Conservation (phyloP, 1,140 invertebrate species). For the Gryllus bimaculatus region DNA sequence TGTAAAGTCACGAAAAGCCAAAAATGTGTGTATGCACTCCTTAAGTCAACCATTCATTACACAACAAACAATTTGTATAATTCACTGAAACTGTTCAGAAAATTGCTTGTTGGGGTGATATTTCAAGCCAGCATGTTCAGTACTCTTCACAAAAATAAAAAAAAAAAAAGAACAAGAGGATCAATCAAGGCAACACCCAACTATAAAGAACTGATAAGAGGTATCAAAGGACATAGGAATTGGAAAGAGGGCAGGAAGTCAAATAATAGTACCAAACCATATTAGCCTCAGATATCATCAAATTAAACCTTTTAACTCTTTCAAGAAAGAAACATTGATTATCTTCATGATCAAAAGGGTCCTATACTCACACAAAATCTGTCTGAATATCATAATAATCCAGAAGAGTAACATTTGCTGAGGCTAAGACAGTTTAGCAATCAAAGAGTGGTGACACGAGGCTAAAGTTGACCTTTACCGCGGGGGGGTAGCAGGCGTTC, state of each 20-base stretch:
- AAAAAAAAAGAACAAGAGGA: not conserved
- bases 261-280: conserved; percentile 1
- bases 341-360: not conserved
- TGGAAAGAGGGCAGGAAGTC: not conserved
- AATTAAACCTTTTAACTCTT: no score
- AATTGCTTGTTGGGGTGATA: not conserved
- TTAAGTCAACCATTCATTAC: no score
- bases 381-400: not conserved
- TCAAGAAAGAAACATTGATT: not conserved
- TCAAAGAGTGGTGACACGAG: conserved; percentile 14
- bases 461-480: conserved; percentile 24
- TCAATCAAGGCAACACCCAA: not conserved
- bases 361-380: not conserved
- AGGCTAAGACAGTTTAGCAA: not conserved
- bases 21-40: not conserved
- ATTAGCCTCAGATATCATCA: not conserved
- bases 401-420: not conserved
- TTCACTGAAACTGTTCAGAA: not conserved
- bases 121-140: not conserved
- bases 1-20: not conserved
- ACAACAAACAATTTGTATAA: no score
- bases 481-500: conserved; percentile 21
- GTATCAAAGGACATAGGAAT: not conserved
- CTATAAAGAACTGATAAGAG: not conserved
- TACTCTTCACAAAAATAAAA: not conserved